phyloP scores from a whole-genome alignment of 2,888 invertebrate genomes.

The Nesidiocoris tenuis region DNA sequence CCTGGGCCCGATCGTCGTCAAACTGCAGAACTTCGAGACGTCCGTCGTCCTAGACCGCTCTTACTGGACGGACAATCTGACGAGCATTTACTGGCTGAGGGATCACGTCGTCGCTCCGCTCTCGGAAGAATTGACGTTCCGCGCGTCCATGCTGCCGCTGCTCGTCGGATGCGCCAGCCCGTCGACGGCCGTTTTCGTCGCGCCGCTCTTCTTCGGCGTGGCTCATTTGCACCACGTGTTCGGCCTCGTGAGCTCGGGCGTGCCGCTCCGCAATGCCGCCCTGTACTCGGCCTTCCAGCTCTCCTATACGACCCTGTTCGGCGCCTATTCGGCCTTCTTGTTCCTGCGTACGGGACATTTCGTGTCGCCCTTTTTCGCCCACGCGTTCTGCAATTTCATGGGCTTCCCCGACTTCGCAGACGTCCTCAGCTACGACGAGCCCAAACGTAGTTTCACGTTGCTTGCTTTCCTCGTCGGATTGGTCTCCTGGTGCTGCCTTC shows the following conservation, averaged over 20 bases:
- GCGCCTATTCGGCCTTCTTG: slow-evolving; percentile 89
- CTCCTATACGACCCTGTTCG: slow-evolving; percentile 87
- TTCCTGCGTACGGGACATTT: slow-evolving; percentile 89
- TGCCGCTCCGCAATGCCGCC: slow-evolving; percentile 68
- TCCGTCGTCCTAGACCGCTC: slow-evolving; percentile 35
- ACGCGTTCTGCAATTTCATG: slow-evolving; percentile 96
- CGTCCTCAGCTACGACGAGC: slow-evolving; percentile 62
- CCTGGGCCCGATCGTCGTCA: slow-evolving; percentile 78
- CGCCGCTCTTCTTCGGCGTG: slow-evolving; percentile 85
- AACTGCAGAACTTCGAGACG: slow-evolving; percentile 65
- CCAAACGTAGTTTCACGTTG: slow-evolving; percentile 65
- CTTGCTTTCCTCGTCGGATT: slow-evolving; percentile 74
- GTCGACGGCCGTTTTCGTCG: slow-evolving; percentile 73
- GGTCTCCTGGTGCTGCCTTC: slow-evolving; percentile 70
- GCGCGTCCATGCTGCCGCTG: slow-evolving; percentile 92
- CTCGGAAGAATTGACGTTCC: slow-evolving; percentile 93
- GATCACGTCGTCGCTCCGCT: slow-evolving; percentile 88
- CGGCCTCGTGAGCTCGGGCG: slow-evolving; percentile 73
- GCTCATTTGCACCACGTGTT: slow-evolving; percentile 91
- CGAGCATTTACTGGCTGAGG: slow-evolving; percentile 69
- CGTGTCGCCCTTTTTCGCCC: slow-evolving; percentile 81
- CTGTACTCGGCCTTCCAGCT: slow-evolving; percentile 76
- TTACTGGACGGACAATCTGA: slow-evolving; percentile 49
- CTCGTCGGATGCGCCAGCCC: slow-evolving; percentile 79
- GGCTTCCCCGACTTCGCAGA: slow-evolving; percentile 87